Evolutionary conservation across 2,888 invertebrate genomes (phyloP), one percentile per base, ranked within the genome.

Genomic region (Pilophorus perplexus): DNA sequence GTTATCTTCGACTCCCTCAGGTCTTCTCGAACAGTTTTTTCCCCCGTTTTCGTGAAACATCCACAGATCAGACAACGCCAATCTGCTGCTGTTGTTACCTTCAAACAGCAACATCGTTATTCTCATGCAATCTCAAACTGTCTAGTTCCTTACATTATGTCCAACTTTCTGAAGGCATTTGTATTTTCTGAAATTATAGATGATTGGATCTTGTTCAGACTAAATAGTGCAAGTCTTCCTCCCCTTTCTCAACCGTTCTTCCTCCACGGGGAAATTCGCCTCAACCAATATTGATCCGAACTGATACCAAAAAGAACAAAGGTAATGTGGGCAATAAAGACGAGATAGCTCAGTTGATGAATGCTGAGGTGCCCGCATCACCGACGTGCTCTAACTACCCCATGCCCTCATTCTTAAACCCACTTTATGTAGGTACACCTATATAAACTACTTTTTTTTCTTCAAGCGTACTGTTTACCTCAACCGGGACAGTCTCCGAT

Each of bases 321-420:
- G 46, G 60, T 44, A 62, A 60, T 60, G 59, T 60, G 59, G 59
- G 60, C 28, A 62, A 62, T 62, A 62, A 62, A 62, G 14, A 28
- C 33, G 59, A 59, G 60, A 62, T 62, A 62, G 60, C 28, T 33
- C 16, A 25, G 46, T 44, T 62, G 60, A 62, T 62, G 60, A 46
- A 62, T 62, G 60, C 46, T 62, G 46, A 62, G 60, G 46, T 62
- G 46, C 60, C 60, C 60, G 60, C 60, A 62, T 60, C 44, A 44
- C 25, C 42, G 20, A 16, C 46, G 44, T 33, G 46, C 46, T 62
- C 46, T 62, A 62, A 44, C 60, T 62, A 59, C 59, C 59, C 25
- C 44, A 46, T 46, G 60, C 60, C 60, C 60, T 62, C 46, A 62
- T 62, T 62, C 60, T 46, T 62, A 62, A 62, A 62, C 60, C 60